Evolutionary conservation across 1,140 invertebrate species (phyloP), one percentile per base, ranked within the genome.

Genomic region (Argopecten irradians): DNA sequence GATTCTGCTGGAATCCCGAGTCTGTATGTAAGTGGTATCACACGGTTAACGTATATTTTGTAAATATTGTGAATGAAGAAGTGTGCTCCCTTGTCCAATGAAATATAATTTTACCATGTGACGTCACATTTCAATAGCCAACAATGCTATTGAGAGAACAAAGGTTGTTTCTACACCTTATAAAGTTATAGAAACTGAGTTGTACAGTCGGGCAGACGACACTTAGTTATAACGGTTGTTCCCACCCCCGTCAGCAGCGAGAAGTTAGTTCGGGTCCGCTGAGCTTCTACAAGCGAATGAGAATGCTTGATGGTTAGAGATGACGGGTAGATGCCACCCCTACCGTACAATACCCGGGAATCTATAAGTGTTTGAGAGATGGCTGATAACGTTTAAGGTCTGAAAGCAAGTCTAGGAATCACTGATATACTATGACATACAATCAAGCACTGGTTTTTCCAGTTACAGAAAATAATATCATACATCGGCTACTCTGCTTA

Each of bases 121-220:
- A 71, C 55, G 55, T 71, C 55, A 71, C 55, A 71, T 71, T 71
- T 71, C 22, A 71, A 71, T 71, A 11, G 55, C 55, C 55, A 71
- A 71, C 55, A 71, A 71, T 71, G 55, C 55, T 71, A 71, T 71
- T 71, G 55, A 71, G 55, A 71, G 55, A 71, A 71, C 55, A 71
- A 71, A 71, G 55, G 5, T 22, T n/a, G 16, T 71, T 71, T 71
- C 55, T 71, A 71, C 55, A 71, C 55, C n/a, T 71, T 71, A 71
- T 71, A 71, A 71, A 71, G 55, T 71, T 71, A 71, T 71, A 71
- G 55, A 71, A 71, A 71, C 55, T 71, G 55, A 71, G 19, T 71
- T 71, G 55, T 71, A 71, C 22, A 71, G 55, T 71, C 19, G n/a
- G 55, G 55, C n/a, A 71, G 55, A 71, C 55, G 55, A 71, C 55